Conservation (phyloP, 2,888 invertebrate species). For the Pheosia tremula region DNA sequence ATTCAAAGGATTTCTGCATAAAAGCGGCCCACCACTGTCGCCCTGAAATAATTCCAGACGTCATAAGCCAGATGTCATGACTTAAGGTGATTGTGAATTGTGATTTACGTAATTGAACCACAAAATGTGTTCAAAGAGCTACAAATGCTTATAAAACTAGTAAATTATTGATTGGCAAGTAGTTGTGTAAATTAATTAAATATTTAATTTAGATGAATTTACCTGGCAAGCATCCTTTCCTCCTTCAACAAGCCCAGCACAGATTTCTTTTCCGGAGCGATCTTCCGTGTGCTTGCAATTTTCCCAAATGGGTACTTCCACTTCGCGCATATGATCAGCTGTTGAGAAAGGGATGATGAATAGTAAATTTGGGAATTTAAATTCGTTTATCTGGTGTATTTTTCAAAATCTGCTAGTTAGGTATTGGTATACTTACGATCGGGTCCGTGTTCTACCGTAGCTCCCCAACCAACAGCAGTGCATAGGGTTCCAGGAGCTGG, state of each 20-base stretch:
- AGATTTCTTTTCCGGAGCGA: constrained; percentile 87
- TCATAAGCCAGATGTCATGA: background rate
- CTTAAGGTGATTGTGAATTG: background rate
- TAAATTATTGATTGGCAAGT: background rate
- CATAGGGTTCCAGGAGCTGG: constrained; percentile 88
- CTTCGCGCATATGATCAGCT: constrained; percentile 94
- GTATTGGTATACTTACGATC: constrained; percentile 87
- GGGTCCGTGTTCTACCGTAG: constrained; percentile 89
- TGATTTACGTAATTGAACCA: constrained; percentile 1
- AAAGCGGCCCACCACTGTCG: constrained; percentile 93
- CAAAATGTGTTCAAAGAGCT: background rate
- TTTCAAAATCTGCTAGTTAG: too few species aligned
- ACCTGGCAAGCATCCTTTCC: constrained; percentile 93
- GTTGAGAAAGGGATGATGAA: constrained; percentile 6
- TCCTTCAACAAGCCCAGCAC: constrained; percentile 90
- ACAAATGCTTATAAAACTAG: background rate
- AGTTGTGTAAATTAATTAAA: background rate
- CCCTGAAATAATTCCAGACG: constrained; percentile 75
- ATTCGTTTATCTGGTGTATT: too few species aligned
- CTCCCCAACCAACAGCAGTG: constrained; percentile 93
- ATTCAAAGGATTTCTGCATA: constrained; percentile 89
- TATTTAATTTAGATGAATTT: constrained; percentile 14
- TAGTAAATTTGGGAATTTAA: too few species aligned
- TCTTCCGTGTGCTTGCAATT: constrained; percentile 88
- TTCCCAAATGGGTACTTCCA: constrained; percentile 88